phyloP scores from a whole-genome alignment of 2,113 vertebrate genomes.

The Antechinus stuartii region DNA sequence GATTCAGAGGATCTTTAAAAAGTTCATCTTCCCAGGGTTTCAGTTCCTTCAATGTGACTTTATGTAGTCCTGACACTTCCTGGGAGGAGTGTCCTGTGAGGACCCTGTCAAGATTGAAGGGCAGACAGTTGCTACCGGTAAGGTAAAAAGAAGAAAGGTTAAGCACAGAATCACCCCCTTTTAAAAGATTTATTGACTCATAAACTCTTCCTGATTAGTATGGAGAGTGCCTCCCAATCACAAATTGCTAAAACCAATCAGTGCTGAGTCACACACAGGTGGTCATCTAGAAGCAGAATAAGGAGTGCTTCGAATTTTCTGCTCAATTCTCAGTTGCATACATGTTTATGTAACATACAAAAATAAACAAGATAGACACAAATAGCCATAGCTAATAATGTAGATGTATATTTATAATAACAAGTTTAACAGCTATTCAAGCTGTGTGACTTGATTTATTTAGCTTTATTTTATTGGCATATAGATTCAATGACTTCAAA shows the following conservation, averaged over 20 bases:
- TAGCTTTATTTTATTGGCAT: neutral
- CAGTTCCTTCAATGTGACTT: neutral
- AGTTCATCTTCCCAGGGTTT: neutral
- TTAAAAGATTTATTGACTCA: neutral
- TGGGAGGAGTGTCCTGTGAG: too few relatives aligned
- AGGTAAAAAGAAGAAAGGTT: neutral
- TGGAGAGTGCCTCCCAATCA: neutral
- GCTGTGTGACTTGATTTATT: neutral
- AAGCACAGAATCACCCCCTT: neutral
- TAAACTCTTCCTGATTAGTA: neutral
- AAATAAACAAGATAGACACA: neutral
- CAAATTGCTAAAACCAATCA: neutral
- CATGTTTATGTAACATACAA: neutral
- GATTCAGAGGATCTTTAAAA: neutral
- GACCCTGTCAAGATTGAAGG: neutral
- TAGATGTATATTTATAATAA: neutral
- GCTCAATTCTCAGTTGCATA: neutral
- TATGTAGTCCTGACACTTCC: neutral
- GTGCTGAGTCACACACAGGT: neutral
- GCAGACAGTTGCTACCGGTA: neutral
- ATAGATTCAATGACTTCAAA: neutral
- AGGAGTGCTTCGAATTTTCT: neutral
- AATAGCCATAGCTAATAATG: neutral
- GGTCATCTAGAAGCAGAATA: neutral
- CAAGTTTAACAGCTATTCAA: neutral